Percentiles rank a stretch among this genome's conserved stretches.
These are phyloP conservation scores for Malurus cyaneus DNA, from an alignment of 2,113 vertebrate species.

Conservation along the genomic window DNA sequence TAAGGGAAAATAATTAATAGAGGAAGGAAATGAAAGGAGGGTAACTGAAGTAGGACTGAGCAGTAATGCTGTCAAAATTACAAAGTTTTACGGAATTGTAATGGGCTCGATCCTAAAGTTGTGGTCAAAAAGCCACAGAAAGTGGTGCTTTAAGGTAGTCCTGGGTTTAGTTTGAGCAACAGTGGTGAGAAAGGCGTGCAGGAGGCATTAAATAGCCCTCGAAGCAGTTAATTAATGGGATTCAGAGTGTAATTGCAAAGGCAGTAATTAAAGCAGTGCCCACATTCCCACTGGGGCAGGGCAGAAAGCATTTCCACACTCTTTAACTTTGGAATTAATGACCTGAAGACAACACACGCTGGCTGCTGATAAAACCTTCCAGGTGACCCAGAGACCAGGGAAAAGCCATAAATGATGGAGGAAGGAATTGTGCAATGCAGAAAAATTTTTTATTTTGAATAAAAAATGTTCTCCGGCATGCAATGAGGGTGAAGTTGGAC, in stretches of 20 bases:
- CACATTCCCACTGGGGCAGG: neutral
- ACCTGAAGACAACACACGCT: neutral
- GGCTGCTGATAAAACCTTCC: neutral
- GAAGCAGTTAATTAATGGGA: constrained; percentile 6
- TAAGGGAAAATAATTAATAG: constrained; percentile 43
- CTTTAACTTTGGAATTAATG: neutral
- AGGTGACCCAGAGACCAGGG: neutral
- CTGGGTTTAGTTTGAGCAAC: neutral
- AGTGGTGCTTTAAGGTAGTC: neutral
- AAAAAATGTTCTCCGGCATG: neutral
- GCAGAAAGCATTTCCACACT: neutral
- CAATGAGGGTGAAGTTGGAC: neutral
- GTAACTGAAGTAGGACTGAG: neutral
- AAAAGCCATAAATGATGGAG: neutral
- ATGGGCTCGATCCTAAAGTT: neutral
- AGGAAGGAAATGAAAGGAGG: constrained; percentile 66
- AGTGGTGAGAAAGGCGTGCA: fast-evolving
- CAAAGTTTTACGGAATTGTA: neutral
- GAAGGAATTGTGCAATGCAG: neutral
- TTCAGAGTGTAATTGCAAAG: neutral
- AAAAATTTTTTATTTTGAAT: neutral
- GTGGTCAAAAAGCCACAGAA: neutral
- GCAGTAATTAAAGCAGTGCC: neutral
- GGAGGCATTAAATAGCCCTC: neutral
- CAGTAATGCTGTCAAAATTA: neutral